Evolutionary conservation across 2,888 invertebrate species (phyloP), one percentile per base, ranked within the genome.

Genomic region (Ptilodon capucinus): DNA sequence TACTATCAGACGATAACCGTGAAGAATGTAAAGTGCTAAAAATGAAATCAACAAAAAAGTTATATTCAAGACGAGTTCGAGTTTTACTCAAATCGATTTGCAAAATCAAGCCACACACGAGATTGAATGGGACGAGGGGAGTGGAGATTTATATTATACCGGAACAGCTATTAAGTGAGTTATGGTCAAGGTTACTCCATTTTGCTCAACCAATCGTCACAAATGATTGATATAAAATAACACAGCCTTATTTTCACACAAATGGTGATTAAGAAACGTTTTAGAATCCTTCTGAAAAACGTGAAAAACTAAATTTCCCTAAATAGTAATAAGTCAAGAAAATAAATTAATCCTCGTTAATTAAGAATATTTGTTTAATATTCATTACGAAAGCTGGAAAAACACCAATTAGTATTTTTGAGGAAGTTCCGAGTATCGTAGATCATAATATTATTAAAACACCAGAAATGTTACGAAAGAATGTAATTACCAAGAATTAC

Each of bases 121-220:
- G 58, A 61, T 52, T 52, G 59, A 64, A 70, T 64, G 63, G 51
- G 64, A 53, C 60, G 63, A 67, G 61, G 69, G 67, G 65, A 54
- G 52, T 54, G 54, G 54, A 68, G 57, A 60, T 60, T 62, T 63
- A 54, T 74, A 74, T 74, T 69, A 73, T 71, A 76, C 71, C 58
- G 71, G 68, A 78, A 74, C 65, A 58, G 60, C 62, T 63, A 51
- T 60, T 54, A 67, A 64, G 68, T 72, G 66, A 63, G 76, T 76
- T 81, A 84, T 74, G 84, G 86, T 79, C 87, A 89, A 88, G 87
- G 87, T 84, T 80, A 85, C 76, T 64, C 72, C 48, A 62, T 60
- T 67, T 68, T 68, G 72, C 67, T 65, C 63, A 60, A 54, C 64
- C 55, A 67, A 69, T 71, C 71, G 74, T 64, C 60, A 76, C 69